Percentiles rank a stretch among this genome's conserved stretches.
These are phyloP conservation scores for Vulpes lagopus DNA, from an alignment of 2,113 vertebrate genomes.

Conservation along the genomic window DNA sequence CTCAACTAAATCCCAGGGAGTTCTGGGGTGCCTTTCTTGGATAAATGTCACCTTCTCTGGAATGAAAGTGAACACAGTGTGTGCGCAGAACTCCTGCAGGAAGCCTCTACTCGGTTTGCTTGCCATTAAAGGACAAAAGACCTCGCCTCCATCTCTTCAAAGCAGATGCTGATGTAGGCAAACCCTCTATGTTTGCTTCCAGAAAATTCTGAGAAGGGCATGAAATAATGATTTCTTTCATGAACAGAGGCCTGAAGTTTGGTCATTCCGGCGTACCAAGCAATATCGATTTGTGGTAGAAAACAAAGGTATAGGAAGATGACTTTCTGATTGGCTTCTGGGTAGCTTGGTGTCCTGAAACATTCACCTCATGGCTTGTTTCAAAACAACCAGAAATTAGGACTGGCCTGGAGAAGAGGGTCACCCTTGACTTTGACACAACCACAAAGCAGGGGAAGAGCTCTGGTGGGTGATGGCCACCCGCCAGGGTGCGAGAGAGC, in stretches of 20 bases:
- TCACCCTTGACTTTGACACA: background rate
- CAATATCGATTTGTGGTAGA: background rate
- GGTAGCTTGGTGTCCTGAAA: background rate
- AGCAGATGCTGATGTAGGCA: background rate
- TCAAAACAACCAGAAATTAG: background rate
- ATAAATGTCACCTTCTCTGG: background rate
- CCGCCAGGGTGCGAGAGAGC: background rate
- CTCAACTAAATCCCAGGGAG: background rate
- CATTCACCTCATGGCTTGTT: background rate
- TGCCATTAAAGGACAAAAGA: background rate
- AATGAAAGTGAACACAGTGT: background rate
- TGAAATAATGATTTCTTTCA: background rate
- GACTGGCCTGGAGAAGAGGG: background rate
- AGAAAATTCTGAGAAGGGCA: background rate
- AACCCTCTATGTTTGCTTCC: background rate
- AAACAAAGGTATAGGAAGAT: background rate
- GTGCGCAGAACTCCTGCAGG: background rate
- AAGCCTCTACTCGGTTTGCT: background rate
- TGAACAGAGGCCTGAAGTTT: background rate
- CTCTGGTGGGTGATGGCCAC: rapidly evolving
- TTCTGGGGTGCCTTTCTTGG: background rate
- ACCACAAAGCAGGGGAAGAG: background rate
- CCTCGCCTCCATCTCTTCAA: background rate
- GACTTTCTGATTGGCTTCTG: background rate
- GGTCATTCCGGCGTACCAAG: background rate